Base-by-base conservation (phyloP, 2,888 invertebrate genomes). In the Agelastica alni region DNA sequence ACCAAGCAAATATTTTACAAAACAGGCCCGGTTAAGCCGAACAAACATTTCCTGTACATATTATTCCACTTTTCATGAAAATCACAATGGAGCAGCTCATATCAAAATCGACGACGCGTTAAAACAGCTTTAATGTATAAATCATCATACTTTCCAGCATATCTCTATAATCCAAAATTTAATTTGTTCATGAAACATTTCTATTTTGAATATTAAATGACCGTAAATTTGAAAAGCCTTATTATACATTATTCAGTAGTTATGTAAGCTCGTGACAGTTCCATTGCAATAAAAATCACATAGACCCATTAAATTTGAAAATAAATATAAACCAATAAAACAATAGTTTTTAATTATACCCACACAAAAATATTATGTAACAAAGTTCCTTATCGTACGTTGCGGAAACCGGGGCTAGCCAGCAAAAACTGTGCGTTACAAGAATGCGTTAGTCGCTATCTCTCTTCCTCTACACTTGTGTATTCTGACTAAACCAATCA, bases 91-190 rank as follows among this genome's bases (percentile, higher is more conserved):
- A 30, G 7, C 10, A 46, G 16, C 47, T 31, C 48, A 48, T 39
- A 30, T 48, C 31, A 20, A 31, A 47, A 48, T 31, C 31, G 30
- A 10, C 39, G 48, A 39, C 30, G 39, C 48, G 48, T 48, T 48
- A 48, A 48, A 48, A 48, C 39, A 20, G 48, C 48, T 39, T 48
- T 39, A 48, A 39, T 39, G 31, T 28, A 39, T 48, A 18, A 39
- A 48, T 48, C 39, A 31, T 48, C 18, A 45, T 45, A 32, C 45
- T 45, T 42, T 34, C 34, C 34, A 13, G 14, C 34, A 34, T 32
- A 45, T 45, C 45, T 45, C 20, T 34, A 45, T 45, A 45, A 45
- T 45, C 22, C 34, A 2, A 45, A 45, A 45, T 45, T 18, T 9
- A 32, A 45, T 45, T 45, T 45, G 32, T 20, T 32, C 14, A 32